Conservation (phyloP, 1,140 invertebrate species). For the Sycophaga agraensis region DNA sequence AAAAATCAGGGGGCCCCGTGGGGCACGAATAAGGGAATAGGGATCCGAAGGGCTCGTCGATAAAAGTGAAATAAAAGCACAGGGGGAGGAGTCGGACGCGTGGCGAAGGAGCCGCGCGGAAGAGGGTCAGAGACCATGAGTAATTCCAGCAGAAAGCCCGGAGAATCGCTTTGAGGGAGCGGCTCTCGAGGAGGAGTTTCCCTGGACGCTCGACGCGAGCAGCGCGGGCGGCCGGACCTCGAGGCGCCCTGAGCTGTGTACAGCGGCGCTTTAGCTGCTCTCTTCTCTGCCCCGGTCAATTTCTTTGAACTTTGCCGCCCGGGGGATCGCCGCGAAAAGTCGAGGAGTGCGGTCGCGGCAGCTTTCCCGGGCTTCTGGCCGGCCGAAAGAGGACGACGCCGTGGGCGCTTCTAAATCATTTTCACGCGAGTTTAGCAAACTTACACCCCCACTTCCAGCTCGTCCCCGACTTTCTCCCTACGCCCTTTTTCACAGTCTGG, state of each 20-base stretch:
- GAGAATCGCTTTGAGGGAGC: slow-evolving; percentile 11
- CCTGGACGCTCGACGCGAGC: background rate
- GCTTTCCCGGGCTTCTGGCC: background rate
- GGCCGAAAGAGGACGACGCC: background rate
- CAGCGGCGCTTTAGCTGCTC: slow-evolving; percentile 1
- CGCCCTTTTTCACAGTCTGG: too few species aligned
- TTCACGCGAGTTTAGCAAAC: background rate
- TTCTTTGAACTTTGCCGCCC: slow-evolving; percentile 17
- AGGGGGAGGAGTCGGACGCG: slow-evolving; percentile 14
- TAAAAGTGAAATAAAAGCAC: slow-evolving; percentile 10
- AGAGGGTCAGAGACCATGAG: too few species aligned
- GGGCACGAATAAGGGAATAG: background rate
- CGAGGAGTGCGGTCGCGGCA: background rate
- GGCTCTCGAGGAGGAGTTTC: background rate
- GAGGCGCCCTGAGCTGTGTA: slow-evolving; percentile 6
- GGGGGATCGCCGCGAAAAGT: background rate
- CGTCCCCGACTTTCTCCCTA: background rate
- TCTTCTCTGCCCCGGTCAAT: slow-evolving; percentile 14
- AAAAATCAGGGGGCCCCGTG: slow-evolving; percentile 1
- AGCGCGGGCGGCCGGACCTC: too few species aligned
- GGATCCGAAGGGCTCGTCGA: background rate
- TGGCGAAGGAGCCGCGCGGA: background rate
- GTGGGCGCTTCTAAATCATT: slow-evolving; percentile 4
- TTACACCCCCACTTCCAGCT: too few species aligned
- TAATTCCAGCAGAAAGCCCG: slow-evolving; percentile 17